A percentile compares a stretch with the other conserved stretches of the same genome.
phyloP scores from a whole-genome alignment of 2,797 vertebrate genomes.

The Chelidonichthys spinosus region DNA sequence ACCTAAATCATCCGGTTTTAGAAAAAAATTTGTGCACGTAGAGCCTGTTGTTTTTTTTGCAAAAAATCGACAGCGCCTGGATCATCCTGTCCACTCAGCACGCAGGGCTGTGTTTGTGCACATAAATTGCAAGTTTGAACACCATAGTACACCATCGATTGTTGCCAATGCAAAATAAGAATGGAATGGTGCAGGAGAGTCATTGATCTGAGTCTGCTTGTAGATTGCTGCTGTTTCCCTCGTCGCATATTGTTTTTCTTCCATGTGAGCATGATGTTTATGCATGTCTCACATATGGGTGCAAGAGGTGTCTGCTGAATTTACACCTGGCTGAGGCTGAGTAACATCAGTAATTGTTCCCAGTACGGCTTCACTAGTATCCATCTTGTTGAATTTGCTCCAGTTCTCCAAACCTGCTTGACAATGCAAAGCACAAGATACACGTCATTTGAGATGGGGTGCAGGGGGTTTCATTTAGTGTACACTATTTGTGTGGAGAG shows the following conservation, averaged over 20 bases:
- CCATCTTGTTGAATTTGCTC: conserved; percentile 54
- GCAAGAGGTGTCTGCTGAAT: conserved; percentile 68
- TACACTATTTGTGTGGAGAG: conserved; percentile 4
- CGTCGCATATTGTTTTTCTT: conserved; percentile 16
- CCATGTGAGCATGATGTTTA: conserved; percentile 55
- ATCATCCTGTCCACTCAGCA: too few species aligned
- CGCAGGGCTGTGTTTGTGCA: too few species aligned
- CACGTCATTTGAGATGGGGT: conserved; percentile 20
- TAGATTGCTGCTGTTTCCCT: conserved; percentile 26
- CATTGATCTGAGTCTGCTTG: conserved; percentile 19
- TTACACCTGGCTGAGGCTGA: conserved; percentile 58
- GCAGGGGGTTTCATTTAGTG: conserved; percentile 52
- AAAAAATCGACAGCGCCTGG: too few species aligned
- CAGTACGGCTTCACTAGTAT: conserved; percentile 6
- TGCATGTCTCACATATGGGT: conserved; percentile 53
- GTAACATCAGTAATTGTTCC: conserved; percentile 63
- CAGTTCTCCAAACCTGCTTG: conserved; percentile 53
- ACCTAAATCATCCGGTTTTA: too few species aligned
- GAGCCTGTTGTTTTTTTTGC: too few species aligned
- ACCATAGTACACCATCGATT: not conserved
- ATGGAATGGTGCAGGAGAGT: not conserved
- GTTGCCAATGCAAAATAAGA: conserved; percentile 4
- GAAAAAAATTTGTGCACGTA: too few species aligned
- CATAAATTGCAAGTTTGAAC: not conserved
- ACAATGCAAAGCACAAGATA: conserved; percentile 33